phyloP scores from a whole-genome alignment of 2,797 vertebrate species.

The Denticeps clupeoides region DNA sequence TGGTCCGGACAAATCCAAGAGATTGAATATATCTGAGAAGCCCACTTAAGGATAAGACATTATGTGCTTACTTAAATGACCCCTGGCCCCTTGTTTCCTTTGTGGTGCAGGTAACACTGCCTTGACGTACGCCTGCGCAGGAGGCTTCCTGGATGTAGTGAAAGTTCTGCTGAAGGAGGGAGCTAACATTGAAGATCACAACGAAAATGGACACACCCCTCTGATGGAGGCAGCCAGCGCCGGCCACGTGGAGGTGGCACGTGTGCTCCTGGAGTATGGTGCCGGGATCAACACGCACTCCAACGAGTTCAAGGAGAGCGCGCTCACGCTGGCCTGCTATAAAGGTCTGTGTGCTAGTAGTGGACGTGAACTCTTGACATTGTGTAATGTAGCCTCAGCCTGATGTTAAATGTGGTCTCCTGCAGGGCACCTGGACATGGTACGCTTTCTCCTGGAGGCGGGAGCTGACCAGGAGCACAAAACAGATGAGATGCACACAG shows the following conservation, averaged over 20 bases:
- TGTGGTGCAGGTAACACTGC: conserved; percentile 82
- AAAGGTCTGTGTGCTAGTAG: conserved; percentile 84
- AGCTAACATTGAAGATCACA: conserved; percentile 98
- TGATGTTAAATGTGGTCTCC: conserved; percentile 3
- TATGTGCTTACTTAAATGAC: too few species aligned
- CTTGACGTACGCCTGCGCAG: conserved; percentile 92
- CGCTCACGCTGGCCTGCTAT: conserved; percentile 95
- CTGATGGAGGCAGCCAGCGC: conserved; percentile 98
- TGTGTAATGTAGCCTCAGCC: not conserved
- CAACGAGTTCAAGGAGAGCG: conserved; percentile 99
- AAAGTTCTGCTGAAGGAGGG: conserved; percentile 96
- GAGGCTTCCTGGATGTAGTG: conserved; percentile 95
- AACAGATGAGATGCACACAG: conserved; percentile 98
- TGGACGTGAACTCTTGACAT: not conserved
- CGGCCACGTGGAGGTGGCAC: conserved; percentile 92
- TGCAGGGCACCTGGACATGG: conserved; percentile 97
- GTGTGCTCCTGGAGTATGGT: conserved; percentile 92
- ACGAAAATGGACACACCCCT: conserved; percentile 96
- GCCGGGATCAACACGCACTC: conserved; percentile 99
- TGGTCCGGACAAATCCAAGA: too few species aligned
- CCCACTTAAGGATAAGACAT: too few species aligned
- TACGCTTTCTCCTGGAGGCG: conserved; percentile 95
- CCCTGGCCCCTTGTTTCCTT: not conserved
- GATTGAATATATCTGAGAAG: too few species aligned
- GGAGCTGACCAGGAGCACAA: conserved; percentile 98